Evolutionary conservation across 1,140 invertebrate genomes (phyloP), one percentile per base, ranked within the genome.

Genomic region (Drosophila trapezifrons): DNA sequence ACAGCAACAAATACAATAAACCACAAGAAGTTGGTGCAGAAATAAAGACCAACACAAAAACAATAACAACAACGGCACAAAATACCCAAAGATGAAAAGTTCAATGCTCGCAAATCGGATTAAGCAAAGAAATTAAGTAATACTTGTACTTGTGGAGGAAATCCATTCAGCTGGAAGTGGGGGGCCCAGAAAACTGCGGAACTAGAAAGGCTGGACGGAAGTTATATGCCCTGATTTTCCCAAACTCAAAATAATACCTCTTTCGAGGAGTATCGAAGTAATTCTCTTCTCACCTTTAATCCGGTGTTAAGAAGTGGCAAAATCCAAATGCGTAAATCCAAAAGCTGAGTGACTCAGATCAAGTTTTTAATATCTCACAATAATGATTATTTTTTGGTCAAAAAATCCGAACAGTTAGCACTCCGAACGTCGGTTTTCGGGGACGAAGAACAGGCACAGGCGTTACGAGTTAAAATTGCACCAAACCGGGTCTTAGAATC

Each of bases 51-150:
- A 76, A 57, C 54, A 63, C 37, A 42, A 63, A 59, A 75, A 46
- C 42, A n/a, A 54, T 49, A 62, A 75, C 73, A 75, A 51, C 49
- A 59, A 62, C 37, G 70, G 56, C 66, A 67, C 37, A 56, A 76
- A 76, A 77, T 37, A 66, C 22, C 72, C 70, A 79, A 32, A 80
- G 66, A 49, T 67, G 49, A 64, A 80, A 65, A 74, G 86, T 90
- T 90, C 86, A 90, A 90, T 90, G 86, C 73, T 83, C 86, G 86
- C 76, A 86, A 90, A 90, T 90, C 86, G 82, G 86, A 86, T 90
- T 90, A 86, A 71, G 77, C 69, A 76, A 82, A 82, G 76, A 80
- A 90, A 78, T 89, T 89, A 87, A 87, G 69, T 87, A 84, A 87
- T 89, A 87, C 75, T 55, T 54, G 72, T 52, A 66, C 27, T 55